Percentiles rank a stretch among this genome's conserved stretches.
phyloP scores from a whole-genome alignment of 2,888 invertebrate genomes.

The Anodontia alba region DNA sequence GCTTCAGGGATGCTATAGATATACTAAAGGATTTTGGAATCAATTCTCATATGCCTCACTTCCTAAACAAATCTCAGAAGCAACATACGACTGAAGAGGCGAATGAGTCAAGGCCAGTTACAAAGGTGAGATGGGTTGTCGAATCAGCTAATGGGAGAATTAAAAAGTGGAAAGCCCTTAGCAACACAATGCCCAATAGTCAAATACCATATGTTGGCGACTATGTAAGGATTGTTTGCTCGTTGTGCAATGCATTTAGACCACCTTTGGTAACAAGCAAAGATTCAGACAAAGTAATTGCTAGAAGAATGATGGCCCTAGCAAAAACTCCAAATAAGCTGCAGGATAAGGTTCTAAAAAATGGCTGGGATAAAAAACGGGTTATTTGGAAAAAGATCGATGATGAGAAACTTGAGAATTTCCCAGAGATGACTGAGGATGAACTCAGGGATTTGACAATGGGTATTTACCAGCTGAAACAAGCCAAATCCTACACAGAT shows the following conservation, averaged over 20 bases:
- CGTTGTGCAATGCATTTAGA: constrained; percentile 7
- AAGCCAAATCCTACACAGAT: too few relatives aligned
- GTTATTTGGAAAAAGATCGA: neutral
- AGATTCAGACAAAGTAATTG: neutral
- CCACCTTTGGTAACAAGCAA: neutral
- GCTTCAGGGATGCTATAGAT: constrained; percentile 49
- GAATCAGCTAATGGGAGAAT: constrained; percentile 23
- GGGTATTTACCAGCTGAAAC: too few relatives aligned
- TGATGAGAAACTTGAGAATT: neutral
- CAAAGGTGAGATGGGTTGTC: constrained; percentile 29
- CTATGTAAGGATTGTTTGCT: constrained; percentile 6
- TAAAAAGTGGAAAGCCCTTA: constrained; percentile 29
- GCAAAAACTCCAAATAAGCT: neutral
- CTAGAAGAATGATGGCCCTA: neutral
- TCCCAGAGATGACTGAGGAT: too few relatives aligned
- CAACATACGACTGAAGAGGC: constrained; percentile 47
- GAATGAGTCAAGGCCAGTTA: constrained; percentile 48
- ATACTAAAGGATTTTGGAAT: constrained; percentile 48
- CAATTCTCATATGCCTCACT: constrained; percentile 38
- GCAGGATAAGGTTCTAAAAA: neutral
- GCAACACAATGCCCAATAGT: constrained; percentile 2
- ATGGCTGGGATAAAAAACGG: neutral
- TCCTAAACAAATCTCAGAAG: constrained; percentile 42
- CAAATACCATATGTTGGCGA: constrained; percentile 11
- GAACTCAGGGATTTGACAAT: too few relatives aligned